A percentile compares a stretch with the other conserved stretches of the same genome.
These are phyloP conservation scores for Myripristis jacobus DNA, from an alignment of 2,797 vertebrate genomes.

Conservation along the genomic window DNA sequence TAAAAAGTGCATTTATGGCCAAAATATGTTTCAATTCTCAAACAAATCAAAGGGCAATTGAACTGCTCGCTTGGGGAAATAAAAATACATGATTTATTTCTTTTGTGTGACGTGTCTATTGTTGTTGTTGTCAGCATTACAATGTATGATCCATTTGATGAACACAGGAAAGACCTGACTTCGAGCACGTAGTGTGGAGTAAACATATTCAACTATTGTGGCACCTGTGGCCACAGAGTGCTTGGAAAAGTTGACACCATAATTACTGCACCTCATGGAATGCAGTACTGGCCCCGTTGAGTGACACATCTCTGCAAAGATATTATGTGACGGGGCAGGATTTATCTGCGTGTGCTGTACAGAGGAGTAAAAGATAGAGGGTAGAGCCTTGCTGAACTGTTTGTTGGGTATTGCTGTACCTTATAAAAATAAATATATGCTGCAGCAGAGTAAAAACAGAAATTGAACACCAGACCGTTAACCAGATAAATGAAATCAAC, in stretches of 20 bases:
- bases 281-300: not conserved
- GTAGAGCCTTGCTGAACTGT: too few species aligned
- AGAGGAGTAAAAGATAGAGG: too few species aligned
- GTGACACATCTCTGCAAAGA: not conserved
- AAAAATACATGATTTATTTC: conserved; percentile 24
- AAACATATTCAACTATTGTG: too few species aligned
- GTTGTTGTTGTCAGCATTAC: not conserved
- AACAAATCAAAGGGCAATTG: not conserved
- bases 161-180: too few species aligned
- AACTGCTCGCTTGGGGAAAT: conserved; percentile 25
- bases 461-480: too few species aligned
- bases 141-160: too few species aligned
- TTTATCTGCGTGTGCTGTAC: not conserved
- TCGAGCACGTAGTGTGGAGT: too few species aligned
- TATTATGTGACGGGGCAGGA: not conserved
- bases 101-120: conserved; percentile 1
- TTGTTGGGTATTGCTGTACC: too few species aligned
- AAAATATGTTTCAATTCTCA: not conserved
- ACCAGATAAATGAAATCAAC: too few species aligned
- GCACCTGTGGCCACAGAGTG: not conserved
- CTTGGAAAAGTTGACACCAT: not conserved
- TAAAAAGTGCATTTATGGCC: not conserved
- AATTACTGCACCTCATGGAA: not conserved
- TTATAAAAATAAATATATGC: too few species aligned
- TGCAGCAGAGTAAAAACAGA: too few species aligned